Evolutionary conservation across 2,888 invertebrate genomes (phyloP).

Genomic region (Philereme vetulata): DNA sequence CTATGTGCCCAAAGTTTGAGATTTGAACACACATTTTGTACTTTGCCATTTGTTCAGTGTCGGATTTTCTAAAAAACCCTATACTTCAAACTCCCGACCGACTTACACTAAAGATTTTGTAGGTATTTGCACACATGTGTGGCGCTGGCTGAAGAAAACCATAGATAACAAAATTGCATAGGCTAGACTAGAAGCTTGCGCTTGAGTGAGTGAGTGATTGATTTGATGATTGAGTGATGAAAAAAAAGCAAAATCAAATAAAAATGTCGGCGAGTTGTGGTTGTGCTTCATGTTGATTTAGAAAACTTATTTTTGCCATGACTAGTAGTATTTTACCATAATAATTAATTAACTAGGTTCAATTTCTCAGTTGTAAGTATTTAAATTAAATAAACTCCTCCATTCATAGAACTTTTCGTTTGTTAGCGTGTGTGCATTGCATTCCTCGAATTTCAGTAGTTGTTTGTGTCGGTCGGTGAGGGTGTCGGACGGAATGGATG

Average conservation of each 20-base stretch:
- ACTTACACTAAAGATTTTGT: too few relatives aligned
- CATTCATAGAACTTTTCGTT: slow-evolving; percentile 15
- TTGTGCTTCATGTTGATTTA: slow-evolving; percentile 64
- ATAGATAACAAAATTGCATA: background rate
- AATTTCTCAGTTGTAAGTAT: slow-evolving; percentile 4
- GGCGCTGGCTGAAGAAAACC: too few relatives aligned
- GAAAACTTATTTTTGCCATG: slow-evolving; percentile 33
- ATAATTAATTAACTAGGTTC: background rate
- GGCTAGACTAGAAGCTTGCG: too few relatives aligned
- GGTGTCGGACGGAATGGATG: slow-evolving; percentile 62
- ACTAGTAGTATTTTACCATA: too few relatives aligned
- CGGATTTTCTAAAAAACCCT: too few relatives aligned
- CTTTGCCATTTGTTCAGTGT: too few relatives aligned
- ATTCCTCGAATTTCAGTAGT: slow-evolving; percentile 62
- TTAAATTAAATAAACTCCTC: background rate
- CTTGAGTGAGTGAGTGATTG: too few relatives aligned
- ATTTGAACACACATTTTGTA: too few relatives aligned
- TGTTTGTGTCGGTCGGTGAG: slow-evolving; percentile 71
- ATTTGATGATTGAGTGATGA: background rate
- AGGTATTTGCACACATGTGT: too few relatives aligned
- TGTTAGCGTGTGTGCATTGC: slow-evolving; percentile 62
- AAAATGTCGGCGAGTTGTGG: slow-evolving; percentile 73
- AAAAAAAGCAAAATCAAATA: slow-evolving; percentile 34
- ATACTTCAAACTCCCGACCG: too few relatives aligned
- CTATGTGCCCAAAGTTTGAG: too few relatives aligned